Evolutionary conservation across 1,140 invertebrate species (phyloP).

Genomic region (Orchestia grillus): DNA sequence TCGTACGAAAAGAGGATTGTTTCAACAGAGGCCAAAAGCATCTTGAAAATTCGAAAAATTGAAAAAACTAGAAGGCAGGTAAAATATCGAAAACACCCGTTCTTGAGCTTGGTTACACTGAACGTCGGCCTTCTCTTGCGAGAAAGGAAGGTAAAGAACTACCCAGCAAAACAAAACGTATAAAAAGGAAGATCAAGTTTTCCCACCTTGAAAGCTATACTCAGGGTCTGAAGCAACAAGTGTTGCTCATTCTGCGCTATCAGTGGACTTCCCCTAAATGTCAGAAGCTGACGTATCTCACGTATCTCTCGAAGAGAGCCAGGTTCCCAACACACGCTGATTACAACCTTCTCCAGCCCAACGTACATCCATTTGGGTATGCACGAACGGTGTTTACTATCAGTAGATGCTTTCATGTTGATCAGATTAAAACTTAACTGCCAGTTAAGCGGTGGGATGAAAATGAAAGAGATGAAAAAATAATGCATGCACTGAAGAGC

Average conservation of each 20-base stretch:
- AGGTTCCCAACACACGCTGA: not conserved
- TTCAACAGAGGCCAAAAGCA: no score
- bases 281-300: not conserved
- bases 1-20: not conserved
- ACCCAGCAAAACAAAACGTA: not conserved
- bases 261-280: not conserved
- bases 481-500: not conserved
- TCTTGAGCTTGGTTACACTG: no score
- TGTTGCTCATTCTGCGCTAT: not conserved
- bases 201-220: not conserved
- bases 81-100: not conserved
- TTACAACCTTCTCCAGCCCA: not conserved
- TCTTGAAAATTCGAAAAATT: not conserved
- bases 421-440: not conserved
- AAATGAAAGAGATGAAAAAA: not conserved
- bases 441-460: not conserved
- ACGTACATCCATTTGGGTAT: not conserved
- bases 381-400: not conserved
- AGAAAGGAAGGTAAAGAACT: not conserved
- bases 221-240: not conserved
- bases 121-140: not conserved
- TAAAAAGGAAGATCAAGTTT: no score
- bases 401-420: not conserved
- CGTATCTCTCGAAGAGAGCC: not conserved
- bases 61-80: not conserved